A percentile compares a stretch with the other conserved stretches of the same genome.
phyloP scores from a whole-genome alignment of 2,888 invertebrate genomes.

The Megamerina dolium region DNA sequence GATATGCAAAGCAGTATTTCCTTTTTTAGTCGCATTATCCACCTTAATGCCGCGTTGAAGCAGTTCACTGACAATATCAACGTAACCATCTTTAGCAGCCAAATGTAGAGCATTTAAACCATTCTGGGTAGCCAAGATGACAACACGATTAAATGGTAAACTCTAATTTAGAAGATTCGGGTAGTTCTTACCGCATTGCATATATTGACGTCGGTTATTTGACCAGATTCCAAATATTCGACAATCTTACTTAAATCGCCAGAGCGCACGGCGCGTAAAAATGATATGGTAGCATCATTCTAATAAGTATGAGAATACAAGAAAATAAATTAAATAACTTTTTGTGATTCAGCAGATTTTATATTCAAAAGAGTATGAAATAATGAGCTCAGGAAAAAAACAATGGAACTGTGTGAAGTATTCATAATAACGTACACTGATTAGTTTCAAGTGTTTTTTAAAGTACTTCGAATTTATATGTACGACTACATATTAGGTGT shows the following conservation, averaged over 20 bases:
- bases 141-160: neutral
- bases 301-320: conserved; percentile 19
- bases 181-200: conserved; percentile 81
- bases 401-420: no score
- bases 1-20: conserved; percentile 93
- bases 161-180: neutral
- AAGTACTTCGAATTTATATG: no score
- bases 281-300: conserved; percentile 91
- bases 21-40: conserved; percentile 96
- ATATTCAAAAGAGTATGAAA: no score
- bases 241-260: conserved; percentile 93
- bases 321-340: neutral
- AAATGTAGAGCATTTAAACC: conserved; percentile 95
- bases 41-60: conserved; percentile 85
- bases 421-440: no score
- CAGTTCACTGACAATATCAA: conserved; percentile 86
- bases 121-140: conserved; percentile 60
- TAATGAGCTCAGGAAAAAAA: no score
- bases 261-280: conserved; percentile 93
- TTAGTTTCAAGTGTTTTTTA: no score
- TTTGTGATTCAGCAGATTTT: no score
- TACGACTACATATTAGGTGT: no score
- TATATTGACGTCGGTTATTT: conserved; percentile 93
- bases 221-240: conserved; percentile 80
- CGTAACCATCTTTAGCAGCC: conserved; percentile 96